Percentiles rank a stretch among this genome's conserved stretches.
Evolutionary conservation across 2,888 invertebrate species (phyloP).

Genomic region (Scaptomyza parva): DNA sequence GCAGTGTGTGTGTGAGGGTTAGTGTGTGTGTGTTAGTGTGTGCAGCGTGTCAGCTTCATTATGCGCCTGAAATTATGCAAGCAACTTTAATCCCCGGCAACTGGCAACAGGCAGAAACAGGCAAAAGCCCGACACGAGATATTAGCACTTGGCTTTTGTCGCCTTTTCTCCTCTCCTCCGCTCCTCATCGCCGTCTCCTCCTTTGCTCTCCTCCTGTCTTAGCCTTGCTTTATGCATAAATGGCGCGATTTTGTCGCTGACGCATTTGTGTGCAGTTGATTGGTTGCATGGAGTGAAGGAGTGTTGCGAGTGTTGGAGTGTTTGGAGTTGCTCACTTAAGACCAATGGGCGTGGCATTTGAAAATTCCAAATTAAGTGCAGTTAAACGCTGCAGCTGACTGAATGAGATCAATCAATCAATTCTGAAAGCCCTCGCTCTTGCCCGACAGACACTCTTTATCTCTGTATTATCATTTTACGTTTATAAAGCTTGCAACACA

Average conservation of each 20-base stretch:
- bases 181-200: neutral
- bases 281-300: neutral
- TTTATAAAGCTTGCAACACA: slow-evolving; percentile 1
- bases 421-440: slow-evolving; percentile 20
- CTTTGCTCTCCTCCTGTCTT: slow-evolving; percentile 37
- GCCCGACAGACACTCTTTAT: neutral
- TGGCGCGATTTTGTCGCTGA: slow-evolving; percentile 57
- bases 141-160: slow-evolving; percentile 49
- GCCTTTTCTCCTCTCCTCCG: neutral
- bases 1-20: neutral
- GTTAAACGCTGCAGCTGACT: slow-evolving; percentile 27
- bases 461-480: neutral
- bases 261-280: slow-evolving; percentile 4
- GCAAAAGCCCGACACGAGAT: slow-evolving; percentile 43
- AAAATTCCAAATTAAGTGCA: slow-evolving; percentile 31
- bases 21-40: neutral
- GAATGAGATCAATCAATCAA: slow-evolving; percentile 50
- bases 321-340: slow-evolving; percentile 20
- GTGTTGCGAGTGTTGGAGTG: neutral
- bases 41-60: slow-evolving; percentile 60
- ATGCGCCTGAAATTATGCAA: slow-evolving; percentile 74
- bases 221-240: slow-evolving; percentile 71
- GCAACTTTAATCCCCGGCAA: slow-evolving; percentile 69
- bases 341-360: slow-evolving; percentile 37
- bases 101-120: slow-evolving; percentile 38